Evolutionary conservation across 2,888 invertebrate species (phyloP).

Genomic region (Drosophila setosimentum): DNA sequence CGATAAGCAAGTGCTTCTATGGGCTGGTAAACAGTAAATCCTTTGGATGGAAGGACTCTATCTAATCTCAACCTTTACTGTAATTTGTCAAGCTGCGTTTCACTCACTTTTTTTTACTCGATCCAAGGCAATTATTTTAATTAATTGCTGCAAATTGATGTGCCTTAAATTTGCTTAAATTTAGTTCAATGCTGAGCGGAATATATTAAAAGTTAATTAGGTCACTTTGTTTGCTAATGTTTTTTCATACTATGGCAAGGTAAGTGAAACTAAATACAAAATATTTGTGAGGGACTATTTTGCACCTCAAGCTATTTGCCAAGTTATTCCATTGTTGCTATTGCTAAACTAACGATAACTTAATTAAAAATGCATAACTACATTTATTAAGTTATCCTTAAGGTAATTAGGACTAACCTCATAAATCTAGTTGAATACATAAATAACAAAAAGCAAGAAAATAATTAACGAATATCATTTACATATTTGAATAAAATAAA

Average conservation of each 20-base stretch:
- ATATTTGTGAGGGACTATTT: not conserved
- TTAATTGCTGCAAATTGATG: not conserved
- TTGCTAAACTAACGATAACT: not conserved
- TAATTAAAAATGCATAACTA: not conserved
- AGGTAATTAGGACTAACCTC: not conserved
- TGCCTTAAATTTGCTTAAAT: not conserved
- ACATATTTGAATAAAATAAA: not conserved
- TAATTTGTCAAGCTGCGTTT: conserved; percentile 5
- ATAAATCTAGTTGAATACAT: not conserved
- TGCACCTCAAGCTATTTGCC: not conserved
- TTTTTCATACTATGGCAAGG: not conserved
- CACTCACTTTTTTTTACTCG: not conserved
- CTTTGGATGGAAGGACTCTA: not conserved
- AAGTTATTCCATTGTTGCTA: not conserved
- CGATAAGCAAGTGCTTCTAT: conserved; percentile 17
- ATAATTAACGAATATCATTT: not conserved
- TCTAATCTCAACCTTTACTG: not conserved
- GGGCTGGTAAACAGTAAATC: conserved; percentile 12
- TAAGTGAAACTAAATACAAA: not conserved
- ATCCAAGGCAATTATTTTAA: not conserved
- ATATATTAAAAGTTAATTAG: conserved; percentile 11
- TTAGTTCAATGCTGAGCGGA: not conserved
- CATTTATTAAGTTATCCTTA: not conserved
- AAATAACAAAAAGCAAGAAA: not conserved
- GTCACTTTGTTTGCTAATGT: not conserved